These are phyloP conservation scores for Idaea aversata DNA, from an alignment of 2,888 invertebrate species.

Conservation along the genomic window DNA sequence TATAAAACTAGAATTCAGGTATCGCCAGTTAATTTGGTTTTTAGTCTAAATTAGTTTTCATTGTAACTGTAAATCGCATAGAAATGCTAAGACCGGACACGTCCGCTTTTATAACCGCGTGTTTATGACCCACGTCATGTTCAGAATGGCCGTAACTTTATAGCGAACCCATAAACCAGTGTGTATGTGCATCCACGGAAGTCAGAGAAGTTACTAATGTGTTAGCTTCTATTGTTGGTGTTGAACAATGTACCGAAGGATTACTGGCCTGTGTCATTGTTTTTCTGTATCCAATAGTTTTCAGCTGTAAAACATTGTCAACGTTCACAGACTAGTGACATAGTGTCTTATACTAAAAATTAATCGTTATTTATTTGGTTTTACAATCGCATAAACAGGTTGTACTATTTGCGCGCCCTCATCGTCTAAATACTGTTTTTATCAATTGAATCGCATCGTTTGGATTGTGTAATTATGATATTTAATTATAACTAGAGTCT, in stretches of 20 bases:
- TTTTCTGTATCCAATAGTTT: slow-evolving; percentile 18
- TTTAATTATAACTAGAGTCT: too few relatives aligned
- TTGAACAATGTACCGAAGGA: slow-evolving; percentile 14
- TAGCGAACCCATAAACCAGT: slow-evolving; percentile 43
- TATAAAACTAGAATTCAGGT: not conserved
- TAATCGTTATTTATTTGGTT: too few relatives aligned
- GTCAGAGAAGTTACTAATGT: slow-evolving; percentile 30
- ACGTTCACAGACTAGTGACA: too few relatives aligned
- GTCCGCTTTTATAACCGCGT: slow-evolving; percentile 40
- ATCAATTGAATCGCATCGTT: too few relatives aligned
- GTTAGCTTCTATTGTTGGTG: slow-evolving; percentile 23
- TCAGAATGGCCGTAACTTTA: slow-evolving; percentile 43
- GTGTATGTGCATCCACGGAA: slow-evolving; percentile 36
- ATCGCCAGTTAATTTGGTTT: not conserved
- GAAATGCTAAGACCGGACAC: slow-evolving; percentile 27
- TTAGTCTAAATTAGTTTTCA: not conserved
- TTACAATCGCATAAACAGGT: too few relatives aligned
- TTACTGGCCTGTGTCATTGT: slow-evolving; percentile 2
- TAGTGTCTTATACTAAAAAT: too few relatives aligned
- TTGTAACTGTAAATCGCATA: slow-evolving; percentile 5
- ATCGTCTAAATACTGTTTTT: too few relatives aligned
- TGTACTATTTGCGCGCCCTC: too few relatives aligned
- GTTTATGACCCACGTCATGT: slow-evolving; percentile 45
- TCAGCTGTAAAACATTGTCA: slow-evolving; percentile 3
- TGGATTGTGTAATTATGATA: too few relatives aligned